A percentile compares a stretch with the other conserved stretches of the same genome.
These are phyloP conservation scores for Eulithis prunata DNA, from an alignment of 2,888 invertebrate species.

Conservation along the genomic window DNA sequence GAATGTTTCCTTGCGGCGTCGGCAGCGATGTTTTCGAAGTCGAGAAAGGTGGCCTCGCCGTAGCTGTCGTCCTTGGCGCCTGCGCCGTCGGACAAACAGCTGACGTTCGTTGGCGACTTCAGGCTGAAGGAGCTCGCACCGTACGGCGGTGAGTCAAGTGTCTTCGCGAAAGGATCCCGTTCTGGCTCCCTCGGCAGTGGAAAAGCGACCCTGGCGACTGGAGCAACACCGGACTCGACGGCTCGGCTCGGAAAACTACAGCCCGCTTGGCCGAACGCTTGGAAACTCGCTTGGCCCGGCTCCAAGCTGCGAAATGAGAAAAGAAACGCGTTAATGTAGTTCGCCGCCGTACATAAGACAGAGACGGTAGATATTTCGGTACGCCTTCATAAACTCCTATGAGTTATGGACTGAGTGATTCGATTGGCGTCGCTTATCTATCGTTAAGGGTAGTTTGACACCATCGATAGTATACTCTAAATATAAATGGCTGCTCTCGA, in stretches of 20 bases:
- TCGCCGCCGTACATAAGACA: constrained; percentile 73
- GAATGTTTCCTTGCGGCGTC: constrained; percentile 68
- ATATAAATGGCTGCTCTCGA: constrained; percentile 63
- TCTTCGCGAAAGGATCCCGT: constrained; percentile 66
- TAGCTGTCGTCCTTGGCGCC: constrained; percentile 71
- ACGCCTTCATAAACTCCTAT: constrained; percentile 75
- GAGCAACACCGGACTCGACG: constrained; percentile 79
- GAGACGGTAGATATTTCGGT: constrained; percentile 74
- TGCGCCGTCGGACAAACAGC: constrained; percentile 58
- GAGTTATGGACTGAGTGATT: constrained; percentile 80
- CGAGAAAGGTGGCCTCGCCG: constrained; percentile 78
- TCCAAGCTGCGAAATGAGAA: constrained; percentile 85
- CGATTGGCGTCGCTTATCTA: constrained; percentile 74
- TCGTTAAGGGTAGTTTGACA: constrained; percentile 77
- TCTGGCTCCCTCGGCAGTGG: constrained; percentile 66
- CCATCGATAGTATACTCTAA: constrained; percentile 69
- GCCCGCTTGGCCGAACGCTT: constrained; percentile 78
- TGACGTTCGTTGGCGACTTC: constrained; percentile 57
- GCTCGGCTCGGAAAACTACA: constrained; percentile 82
- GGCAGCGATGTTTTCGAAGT: constrained; percentile 70
- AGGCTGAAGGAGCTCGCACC: constrained; percentile 59
- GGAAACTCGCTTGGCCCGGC: constrained; percentile 83
- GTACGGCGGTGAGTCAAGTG: constrained; percentile 65
- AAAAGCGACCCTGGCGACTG: constrained; percentile 58
- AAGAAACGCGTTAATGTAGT: constrained; percentile 80